These are phyloP conservation scores for Tethya wilhelma DNA, from an alignment of 37 sponge, comb jelly and placozoan genomes.

Conservation along the genomic window DNA sequence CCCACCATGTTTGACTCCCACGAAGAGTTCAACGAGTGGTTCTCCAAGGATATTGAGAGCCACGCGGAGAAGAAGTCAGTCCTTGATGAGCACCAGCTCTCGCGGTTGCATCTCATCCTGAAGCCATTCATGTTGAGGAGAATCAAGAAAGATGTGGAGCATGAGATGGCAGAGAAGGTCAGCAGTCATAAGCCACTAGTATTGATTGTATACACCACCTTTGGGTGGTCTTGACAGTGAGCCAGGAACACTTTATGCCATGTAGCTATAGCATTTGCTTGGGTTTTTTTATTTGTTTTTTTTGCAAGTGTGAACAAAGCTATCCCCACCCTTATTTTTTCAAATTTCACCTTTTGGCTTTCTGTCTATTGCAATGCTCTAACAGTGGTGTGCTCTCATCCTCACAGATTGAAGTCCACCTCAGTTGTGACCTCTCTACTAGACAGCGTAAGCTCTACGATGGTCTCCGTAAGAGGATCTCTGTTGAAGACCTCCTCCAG, in stretches of 20 bases:
- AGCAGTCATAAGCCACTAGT: too few relatives aligned
- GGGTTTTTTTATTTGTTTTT: background rate
- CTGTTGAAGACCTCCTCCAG: constrained; percentile 87
- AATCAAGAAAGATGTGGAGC: constrained; percentile 93
- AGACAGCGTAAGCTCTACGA: constrained; percentile 84
- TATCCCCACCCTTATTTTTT: too few relatives aligned
- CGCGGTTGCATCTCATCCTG: constrained; percentile 93
- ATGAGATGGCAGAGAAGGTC: constrained; percentile 96
- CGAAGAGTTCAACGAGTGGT: constrained; percentile 97
- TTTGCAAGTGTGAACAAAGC: background rate
- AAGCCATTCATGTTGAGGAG: constrained; percentile 97
- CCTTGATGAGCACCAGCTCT: constrained; percentile 88
- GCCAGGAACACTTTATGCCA: too few relatives aligned
- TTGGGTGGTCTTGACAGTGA: too few relatives aligned
- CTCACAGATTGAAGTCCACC: constrained; percentile 78
- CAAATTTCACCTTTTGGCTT: too few relatives aligned
- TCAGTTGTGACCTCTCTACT: constrained; percentile 71
- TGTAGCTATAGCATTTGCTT: too few relatives aligned
- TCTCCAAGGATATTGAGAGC: constrained; percentile 94
- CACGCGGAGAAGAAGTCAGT: constrained; percentile 87
- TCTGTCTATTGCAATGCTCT: too few relatives aligned
- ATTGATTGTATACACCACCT: too few relatives aligned
- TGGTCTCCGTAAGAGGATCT: constrained; percentile 81
- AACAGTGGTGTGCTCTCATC: background rate
- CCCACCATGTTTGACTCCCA: constrained; percentile 96